phyloP scores from a whole-genome alignment of 30 jellyfish, hydroid and myxozoan species.

The Cassiopea xamachana region DNA sequence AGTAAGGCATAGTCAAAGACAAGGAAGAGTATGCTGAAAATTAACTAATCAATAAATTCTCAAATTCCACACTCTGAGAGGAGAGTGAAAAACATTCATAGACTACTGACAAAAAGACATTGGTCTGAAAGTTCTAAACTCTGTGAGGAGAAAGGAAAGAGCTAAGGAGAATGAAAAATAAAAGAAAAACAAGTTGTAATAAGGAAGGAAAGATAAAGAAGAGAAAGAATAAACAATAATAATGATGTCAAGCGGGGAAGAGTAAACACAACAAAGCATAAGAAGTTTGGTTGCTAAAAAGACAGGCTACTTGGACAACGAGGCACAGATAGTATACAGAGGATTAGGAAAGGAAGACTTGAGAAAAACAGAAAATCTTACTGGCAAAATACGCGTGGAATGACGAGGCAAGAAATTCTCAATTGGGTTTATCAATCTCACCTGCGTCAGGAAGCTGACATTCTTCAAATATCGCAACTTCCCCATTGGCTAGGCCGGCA shows the following conservation, averaged over 20 bases:
- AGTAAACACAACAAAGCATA: background rate
- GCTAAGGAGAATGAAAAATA: background rate
- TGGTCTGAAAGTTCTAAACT: too few species aligned
- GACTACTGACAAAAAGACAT: too few species aligned
- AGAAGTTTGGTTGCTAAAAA: background rate
- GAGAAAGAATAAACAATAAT: background rate
- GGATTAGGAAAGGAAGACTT: background rate
- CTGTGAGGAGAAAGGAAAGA: background rate
- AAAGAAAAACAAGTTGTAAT: background rate
- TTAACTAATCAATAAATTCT: too few species aligned
- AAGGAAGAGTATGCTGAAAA: too few species aligned
- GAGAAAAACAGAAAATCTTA: too few species aligned
- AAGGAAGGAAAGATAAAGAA: background rate
- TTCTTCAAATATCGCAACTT: conserved; percentile 58
- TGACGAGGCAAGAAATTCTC: background rate
- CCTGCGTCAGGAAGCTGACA: conserved; percentile 57
- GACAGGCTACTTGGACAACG: too few species aligned
- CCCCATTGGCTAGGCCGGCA: conserved; percentile 87
- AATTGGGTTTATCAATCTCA: conserved; percentile 4
- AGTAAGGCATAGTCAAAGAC: too few species aligned
- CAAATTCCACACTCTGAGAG: too few species aligned
- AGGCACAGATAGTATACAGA: too few species aligned
- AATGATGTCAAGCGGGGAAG: background rate
- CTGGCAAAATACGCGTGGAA: background rate
- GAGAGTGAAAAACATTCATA: too few species aligned